A percentile compares a stretch with the other conserved stretches of the same genome.
These are phyloP conservation scores for Sphyrna mokarran DNA, from an alignment of 2,113 vertebrate species.

Conservation along the genomic window DNA sequence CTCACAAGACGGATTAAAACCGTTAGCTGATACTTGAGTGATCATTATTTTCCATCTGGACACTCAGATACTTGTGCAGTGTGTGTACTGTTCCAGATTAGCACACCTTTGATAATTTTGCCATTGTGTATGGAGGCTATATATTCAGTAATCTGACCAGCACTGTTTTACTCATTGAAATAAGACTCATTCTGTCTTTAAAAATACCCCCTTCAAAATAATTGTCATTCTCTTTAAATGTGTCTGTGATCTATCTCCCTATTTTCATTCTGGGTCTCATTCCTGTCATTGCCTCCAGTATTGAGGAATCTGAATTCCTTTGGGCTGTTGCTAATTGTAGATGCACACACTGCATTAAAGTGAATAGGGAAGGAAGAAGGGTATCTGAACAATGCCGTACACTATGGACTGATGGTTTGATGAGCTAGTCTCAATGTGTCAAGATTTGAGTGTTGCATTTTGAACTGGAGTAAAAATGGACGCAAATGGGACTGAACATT, in stretches of 20 bases:
- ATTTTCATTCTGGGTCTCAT: neutral
- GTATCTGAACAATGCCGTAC: neutral
- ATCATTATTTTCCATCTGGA: neutral
- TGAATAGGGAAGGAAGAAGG: neutral
- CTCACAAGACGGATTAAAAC: neutral
- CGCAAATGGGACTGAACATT: neutral
- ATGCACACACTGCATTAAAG: neutral
- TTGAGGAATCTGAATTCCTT: neutral
- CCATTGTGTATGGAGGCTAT: neutral
- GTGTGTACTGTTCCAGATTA: neutral
- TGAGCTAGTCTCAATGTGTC: neutral
- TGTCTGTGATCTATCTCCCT: neutral
- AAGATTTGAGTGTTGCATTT: neutral
- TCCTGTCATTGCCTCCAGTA: neutral
- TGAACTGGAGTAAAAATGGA: neutral
- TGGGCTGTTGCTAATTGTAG: neutral
- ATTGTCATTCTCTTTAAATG: neutral
- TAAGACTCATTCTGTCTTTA: neutral
- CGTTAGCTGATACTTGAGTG: neutral
- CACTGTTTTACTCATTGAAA: neutral
- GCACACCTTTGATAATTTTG: neutral
- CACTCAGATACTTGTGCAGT: neutral
- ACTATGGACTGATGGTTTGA: neutral
- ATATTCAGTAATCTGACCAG: neutral
- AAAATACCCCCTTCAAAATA: neutral